Evolutionary conservation across 2,113 vertebrate genomes (phyloP).

Genomic region (Anhinga anhinga): DNA sequence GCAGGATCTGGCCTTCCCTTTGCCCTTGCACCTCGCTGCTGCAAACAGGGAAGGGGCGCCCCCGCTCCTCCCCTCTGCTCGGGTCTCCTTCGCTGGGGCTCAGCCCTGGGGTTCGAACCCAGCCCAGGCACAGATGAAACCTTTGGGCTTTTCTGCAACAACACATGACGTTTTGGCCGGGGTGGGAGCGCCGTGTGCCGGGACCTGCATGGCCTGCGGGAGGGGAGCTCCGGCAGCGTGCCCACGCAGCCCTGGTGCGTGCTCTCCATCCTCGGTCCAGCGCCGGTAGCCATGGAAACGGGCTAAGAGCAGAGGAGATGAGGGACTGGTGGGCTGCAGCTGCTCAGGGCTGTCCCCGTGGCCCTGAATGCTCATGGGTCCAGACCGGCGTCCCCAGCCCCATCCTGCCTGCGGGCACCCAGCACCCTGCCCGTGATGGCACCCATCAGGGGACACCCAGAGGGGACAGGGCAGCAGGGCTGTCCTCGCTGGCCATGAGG

Average conservation of each 20-base stretch:
- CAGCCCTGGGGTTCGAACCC: background rate
- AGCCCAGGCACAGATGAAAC: background rate
- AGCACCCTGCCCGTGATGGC: background rate
- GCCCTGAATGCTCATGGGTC: background rate
- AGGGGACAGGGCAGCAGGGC: too few relatives aligned
- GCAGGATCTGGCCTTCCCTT: background rate
- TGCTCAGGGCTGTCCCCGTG: background rate
- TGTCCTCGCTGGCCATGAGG: accelerated
- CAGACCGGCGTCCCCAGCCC: background rate
- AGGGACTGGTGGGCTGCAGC: background rate
- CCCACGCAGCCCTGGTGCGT: background rate
- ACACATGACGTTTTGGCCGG: background rate
- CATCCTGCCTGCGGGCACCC: background rate
- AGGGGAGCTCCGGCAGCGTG: background rate
- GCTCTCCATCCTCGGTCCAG: conserved; percentile 67
- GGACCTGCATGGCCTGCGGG: background rate
- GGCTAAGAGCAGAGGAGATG: conserved; percentile 60
- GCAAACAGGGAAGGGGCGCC: background rate
- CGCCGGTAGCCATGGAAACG: conserved; percentile 74
- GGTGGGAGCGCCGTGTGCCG: background rate
- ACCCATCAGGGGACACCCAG: too few relatives aligned
- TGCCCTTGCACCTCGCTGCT: background rate
- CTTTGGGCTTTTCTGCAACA: background rate
- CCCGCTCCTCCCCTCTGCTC: background rate
- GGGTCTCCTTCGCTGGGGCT: background rate